Percentiles rank a stretch among this genome's conserved stretches.
These are phyloP conservation scores for Athripsodes cinereus DNA, from an alignment of 2,888 invertebrate species.

Conservation along the genomic window DNA sequence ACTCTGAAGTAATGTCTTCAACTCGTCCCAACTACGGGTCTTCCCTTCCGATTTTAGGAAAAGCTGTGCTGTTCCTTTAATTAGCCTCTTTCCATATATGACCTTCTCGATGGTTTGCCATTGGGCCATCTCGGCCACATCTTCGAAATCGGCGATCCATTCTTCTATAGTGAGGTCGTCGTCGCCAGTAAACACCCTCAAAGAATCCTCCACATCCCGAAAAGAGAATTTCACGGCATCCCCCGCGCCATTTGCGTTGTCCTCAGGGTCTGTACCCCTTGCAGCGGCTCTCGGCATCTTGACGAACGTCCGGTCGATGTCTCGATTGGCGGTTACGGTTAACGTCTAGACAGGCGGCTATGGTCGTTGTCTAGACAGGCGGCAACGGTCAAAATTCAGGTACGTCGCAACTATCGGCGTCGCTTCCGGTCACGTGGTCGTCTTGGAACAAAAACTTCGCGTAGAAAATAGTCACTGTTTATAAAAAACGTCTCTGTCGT, in stretches of 20 bases:
- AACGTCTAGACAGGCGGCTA: no score
- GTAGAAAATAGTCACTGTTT: no score
- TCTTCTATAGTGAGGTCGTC: background rate
- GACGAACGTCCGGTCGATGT: background rate
- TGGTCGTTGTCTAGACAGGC: no score
- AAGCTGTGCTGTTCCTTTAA: background rate
- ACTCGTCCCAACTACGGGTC: background rate
- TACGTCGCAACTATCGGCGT: no score
- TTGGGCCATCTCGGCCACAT: background rate
- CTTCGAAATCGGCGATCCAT: conserved; percentile 1
- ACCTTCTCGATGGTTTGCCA: background rate
- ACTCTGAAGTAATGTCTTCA: background rate
- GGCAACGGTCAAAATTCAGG: no score
- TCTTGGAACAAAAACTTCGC: no score
- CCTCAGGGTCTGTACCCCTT: background rate
- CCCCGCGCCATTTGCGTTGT: background rate
- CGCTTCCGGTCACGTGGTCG: no score
- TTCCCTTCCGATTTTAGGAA: background rate
- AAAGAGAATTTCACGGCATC: background rate
- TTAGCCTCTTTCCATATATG: background rate
- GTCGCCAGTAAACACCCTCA: background rate
- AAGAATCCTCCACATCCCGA: background rate
- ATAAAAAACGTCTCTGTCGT: no score
- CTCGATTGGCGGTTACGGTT: no score
- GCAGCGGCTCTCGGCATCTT: background rate